Percentiles rank a stretch among this genome's conserved stretches.
Conservation (phyloP, 2,888 invertebrate genomes). For the Mimachlamys varia region DNA sequence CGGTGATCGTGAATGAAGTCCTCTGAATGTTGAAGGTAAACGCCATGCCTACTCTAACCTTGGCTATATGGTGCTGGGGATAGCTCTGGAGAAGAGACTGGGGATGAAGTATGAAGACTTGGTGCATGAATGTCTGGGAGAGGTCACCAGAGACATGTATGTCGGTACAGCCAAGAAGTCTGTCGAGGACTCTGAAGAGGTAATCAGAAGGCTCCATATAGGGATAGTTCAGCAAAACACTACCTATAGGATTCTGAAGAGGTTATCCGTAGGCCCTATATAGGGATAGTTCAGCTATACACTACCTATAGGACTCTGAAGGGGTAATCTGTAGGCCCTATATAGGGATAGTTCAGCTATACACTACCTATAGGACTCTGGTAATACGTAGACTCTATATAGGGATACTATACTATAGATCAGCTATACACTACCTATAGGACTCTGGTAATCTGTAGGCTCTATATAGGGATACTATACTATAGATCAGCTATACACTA, state of each 20-base stretch:
- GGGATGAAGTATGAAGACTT: slow-evolving; percentile 66
- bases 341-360: neutral
- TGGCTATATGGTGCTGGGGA: slow-evolving; percentile 76
- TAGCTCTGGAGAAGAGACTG: slow-evolving; percentile 70
- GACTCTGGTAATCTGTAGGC: too few species aligned
- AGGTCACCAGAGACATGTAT: slow-evolving; percentile 63
- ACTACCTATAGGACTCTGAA: neutral
- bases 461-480: too few species aligned
- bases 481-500: too few species aligned
- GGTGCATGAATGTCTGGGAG: slow-evolving; percentile 60
- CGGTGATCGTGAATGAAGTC: too few species aligned
- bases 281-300: neutral
- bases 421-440: too few species aligned
- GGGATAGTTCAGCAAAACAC: neutral
- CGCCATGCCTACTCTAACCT: slow-evolving; percentile 78
- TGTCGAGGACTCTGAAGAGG: neutral
- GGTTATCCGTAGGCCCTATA: neutral
- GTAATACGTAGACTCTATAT: too few species aligned
- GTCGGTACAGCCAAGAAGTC: slow-evolving; percentile 55
- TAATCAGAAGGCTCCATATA: neutral
- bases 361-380: too few species aligned
- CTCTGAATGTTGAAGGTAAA: slow-evolving; percentile 70
- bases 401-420: too few species aligned
- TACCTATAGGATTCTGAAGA: too few species aligned
- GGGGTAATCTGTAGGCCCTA: neutral